phyloP scores from a whole-genome alignment of 2,888 invertebrate species.

The Marronus borbonicus region DNA sequence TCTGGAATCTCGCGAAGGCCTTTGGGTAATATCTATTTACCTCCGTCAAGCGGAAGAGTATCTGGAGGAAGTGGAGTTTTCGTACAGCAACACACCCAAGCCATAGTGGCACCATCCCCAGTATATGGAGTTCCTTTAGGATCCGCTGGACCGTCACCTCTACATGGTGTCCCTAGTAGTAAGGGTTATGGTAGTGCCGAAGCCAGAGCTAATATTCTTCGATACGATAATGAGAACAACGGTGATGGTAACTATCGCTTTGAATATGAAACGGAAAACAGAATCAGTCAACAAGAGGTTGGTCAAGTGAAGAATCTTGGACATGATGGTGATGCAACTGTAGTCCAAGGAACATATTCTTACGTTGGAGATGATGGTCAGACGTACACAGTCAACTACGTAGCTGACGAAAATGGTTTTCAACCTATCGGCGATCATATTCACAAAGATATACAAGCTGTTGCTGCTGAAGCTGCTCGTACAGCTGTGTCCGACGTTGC shows the following conservation, averaged over 20 bases:
- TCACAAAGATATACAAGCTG: constrained; percentile 33
- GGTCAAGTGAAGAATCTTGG: constrained; percentile 68
- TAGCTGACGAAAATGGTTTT: constrained; percentile 72
- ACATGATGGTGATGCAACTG: constrained; percentile 67
- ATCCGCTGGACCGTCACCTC: constrained; percentile 54
- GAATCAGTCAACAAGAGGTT: constrained; percentile 70
- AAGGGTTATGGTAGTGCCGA: constrained; percentile 65
- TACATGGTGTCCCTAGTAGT: constrained; percentile 22
- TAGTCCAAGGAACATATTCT: constrained; percentile 71
- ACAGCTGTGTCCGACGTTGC: constrained; percentile 73
- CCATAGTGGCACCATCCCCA: constrained; percentile 16
- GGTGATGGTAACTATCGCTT: constrained; percentile 51
- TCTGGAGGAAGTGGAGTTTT: not conserved
- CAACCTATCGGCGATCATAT: constrained; percentile 58
- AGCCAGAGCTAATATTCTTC: constrained; percentile 73
- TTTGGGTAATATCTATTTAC: constrained; percentile 5
- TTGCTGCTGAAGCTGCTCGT: constrained; percentile 48
- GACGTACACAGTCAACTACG: constrained; percentile 70
- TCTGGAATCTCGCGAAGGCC: constrained; percentile 68
- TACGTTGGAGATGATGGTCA: constrained; percentile 72
- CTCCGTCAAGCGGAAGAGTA: not conserved
- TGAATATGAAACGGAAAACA: constrained; percentile 72
- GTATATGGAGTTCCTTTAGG: constrained; percentile 35
- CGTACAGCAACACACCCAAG: constrained; percentile 22
- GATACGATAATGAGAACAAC: constrained; percentile 72